phyloP scores from a whole-genome alignment of 2,888 invertebrate genomes.

The Campoplex nolae region DNA sequence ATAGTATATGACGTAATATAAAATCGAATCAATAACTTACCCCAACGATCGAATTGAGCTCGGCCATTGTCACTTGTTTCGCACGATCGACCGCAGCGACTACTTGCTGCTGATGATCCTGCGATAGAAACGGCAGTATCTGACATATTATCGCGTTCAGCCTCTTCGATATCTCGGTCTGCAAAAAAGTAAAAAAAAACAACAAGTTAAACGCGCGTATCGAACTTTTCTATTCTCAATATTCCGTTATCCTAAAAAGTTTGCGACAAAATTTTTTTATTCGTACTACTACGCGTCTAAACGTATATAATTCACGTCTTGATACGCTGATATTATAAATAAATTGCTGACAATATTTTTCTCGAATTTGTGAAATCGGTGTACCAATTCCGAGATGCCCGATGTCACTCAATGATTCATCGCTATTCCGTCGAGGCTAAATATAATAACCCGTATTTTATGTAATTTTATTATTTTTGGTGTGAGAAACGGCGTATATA shows the following conservation, averaged over 20 bases:
- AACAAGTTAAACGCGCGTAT: neutral
- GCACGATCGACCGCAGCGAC: constrained; percentile 98
- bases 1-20: neutral
- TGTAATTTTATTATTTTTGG: neutral
- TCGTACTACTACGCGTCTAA: too few relatives aligned
- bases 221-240: too few relatives aligned
- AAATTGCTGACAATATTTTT: too few relatives aligned
- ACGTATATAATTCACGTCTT: too few relatives aligned
- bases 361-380: too few relatives aligned
- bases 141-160: constrained; percentile 98
- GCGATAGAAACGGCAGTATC: constrained; percentile 97
- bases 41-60: constrained; percentile 98
- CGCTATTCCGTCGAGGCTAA: neutral
- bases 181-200: constrained; percentile 82
- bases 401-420: neutral
- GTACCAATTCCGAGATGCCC: too few relatives aligned
- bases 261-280: too few relatives aligned
- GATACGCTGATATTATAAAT: too few relatives aligned
- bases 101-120: constrained; percentile 99
- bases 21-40: constrained; percentile 87
- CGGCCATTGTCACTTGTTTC: constrained; percentile 99
- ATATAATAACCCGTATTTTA: neutral
- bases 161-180: constrained; percentile 99
- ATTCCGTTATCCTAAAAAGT: too few relatives aligned
- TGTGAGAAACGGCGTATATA: neutral